Conservation (phyloP, 2,888 invertebrate species). For the Acanthopleura granulata region DNA sequence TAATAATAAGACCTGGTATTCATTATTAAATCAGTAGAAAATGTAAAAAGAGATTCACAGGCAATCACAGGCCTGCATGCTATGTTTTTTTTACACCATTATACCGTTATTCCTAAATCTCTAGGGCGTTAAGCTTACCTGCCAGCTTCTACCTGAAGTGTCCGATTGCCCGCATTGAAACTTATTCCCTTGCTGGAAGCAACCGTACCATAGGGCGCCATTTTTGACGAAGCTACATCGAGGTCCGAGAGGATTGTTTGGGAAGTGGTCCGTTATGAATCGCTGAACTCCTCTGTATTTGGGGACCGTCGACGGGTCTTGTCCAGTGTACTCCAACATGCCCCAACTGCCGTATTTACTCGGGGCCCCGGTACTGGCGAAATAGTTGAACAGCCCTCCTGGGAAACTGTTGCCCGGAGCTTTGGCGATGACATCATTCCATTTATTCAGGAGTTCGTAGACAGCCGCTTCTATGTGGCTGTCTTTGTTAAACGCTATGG, state of each 20-base stretch:
- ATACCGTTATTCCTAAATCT: neutral
- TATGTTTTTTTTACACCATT: neutral
- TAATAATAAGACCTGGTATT: too few relatives aligned
- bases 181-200: constrained; percentile 30
- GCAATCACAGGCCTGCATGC: too few relatives aligned
- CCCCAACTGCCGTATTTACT: constrained; percentile 55
- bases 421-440: constrained; percentile 36
- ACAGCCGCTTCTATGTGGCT: constrained; percentile 38
- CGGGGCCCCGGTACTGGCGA: constrained; percentile 39
- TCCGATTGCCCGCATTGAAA: constrained; percentile 33
- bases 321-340: constrained; percentile 48
- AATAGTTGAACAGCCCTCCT: constrained; percentile 53
- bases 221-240: constrained; percentile 37
- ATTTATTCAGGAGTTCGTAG: constrained; percentile 37
- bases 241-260: constrained; percentile 29
- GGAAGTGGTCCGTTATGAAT: constrained; percentile 34
- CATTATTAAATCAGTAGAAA: too few relatives aligned
- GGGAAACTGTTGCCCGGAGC: constrained; percentile 34
- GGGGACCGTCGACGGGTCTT: constrained; percentile 44
- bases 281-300: constrained; percentile 47
- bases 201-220: constrained; percentile 31
- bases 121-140: constrained; percentile 23
- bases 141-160: constrained; percentile 29
- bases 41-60: too few relatives aligned
- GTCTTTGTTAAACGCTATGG: constrained; percentile 43